Base-by-base conservation (phyloP, 2,113 vertebrate genomes). In the Entosphenus tridentatus region DNA sequence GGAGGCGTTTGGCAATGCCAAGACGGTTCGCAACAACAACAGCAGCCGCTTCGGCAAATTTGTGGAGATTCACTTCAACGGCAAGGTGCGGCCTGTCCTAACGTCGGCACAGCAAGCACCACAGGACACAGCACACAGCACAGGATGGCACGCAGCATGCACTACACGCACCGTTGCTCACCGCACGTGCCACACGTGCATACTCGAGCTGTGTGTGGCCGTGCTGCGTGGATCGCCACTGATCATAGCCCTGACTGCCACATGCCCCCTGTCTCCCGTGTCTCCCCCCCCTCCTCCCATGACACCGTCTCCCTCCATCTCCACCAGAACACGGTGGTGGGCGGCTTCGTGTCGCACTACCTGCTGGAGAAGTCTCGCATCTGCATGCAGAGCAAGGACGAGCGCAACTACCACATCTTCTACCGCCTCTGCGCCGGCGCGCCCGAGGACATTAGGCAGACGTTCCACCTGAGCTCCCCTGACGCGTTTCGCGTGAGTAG, bases 31-130 rank as follows among this genome's bases (percentile, higher is more conserved):
- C 11, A 96, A 96, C 80, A 97, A 97, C 81, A 97, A 97, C 77
- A 96, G 91, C 78, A 97, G 93, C 70, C 86, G 93, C 73, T 96
- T 96, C 75, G 93, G 93, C 56, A 96, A 97, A 78, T 97, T 97
- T 74, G 91, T 96, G 73, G 91, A 96, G 77, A 97, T 97, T 75
- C 93, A 97, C 79, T 97, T 97, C 75, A 92, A 89, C 65, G 84
- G 85, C 78, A 97, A 95, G 87, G 93, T 95, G 79, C 56, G 59
- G 39, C 39, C 39, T 39, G 39, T 39, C 39, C 39, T 39, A 5
- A 7, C 39, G n/a, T 1, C 39, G 39, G 39, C 39, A 39, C 39
- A 39, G 39, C 39, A 39, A 5, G 39, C 39, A 39, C 5, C 39
- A 39, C 39, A 39, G 39, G 39, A 39, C 39, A 39, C 39, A 39